A percentile compares a stretch with the other conserved stretches of the same genome.
phyloP scores from a whole-genome alignment of 2,888 invertebrate species.

The Chironomus tentans region DNA sequence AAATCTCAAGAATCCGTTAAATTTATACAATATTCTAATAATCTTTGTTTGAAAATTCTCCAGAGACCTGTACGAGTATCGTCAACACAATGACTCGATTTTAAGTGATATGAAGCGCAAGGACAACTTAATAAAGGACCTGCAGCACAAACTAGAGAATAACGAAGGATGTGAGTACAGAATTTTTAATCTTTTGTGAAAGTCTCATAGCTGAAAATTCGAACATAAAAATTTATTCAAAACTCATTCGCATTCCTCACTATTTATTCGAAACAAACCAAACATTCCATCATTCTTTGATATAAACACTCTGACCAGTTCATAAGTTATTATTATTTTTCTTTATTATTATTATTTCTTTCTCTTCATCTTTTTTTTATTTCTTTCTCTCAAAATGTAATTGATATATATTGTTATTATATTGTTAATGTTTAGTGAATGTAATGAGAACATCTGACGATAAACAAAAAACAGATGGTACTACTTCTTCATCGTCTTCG shows the following conservation, averaged over 20 bases:
- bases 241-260: background rate
- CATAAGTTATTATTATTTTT: background rate
- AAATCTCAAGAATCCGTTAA: background rate
- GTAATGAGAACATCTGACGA: slow-evolving; percentile 11
- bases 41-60: background rate
- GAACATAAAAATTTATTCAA: background rate
- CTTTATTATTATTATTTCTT: background rate
- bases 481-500: background rate
- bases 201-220: background rate
- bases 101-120: slow-evolving; percentile 69
- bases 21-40: background rate
- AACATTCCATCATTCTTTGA: background rate
- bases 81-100: slow-evolving; percentile 62
- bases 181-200: background rate
- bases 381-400: background rate
- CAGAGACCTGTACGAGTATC: slow-evolving; percentile 69
- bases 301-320: background rate
- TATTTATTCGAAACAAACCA: background rate
- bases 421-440: slow-evolving; percentile 18
- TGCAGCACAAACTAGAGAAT: slow-evolving; percentile 68
- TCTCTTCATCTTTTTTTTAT: background rate
- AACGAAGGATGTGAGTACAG: slow-evolving; percentile 73
- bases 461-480: slow-evolving; percentile 15
- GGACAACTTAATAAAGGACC: slow-evolving; percentile 72
- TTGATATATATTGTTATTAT: background rate